Evolutionary conservation across 2,797 vertebrate genomes (phyloP).

Genomic region (Harpagifer antarcticus): DNA sequence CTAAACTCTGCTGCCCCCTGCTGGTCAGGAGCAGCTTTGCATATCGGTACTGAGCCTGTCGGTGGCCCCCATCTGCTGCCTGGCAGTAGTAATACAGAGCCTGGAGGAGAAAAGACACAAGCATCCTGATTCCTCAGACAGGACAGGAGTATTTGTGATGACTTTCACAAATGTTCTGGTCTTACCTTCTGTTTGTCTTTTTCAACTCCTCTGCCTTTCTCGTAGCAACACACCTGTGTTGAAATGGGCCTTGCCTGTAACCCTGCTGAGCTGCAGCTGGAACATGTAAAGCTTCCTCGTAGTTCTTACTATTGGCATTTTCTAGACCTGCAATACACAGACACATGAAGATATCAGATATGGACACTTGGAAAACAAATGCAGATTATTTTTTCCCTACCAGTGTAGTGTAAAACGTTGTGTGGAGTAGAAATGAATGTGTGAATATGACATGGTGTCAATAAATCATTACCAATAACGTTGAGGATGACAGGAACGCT

Average conservation of each 20-base stretch:
- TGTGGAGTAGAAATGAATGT: background rate
- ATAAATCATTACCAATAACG: conserved; percentile 80
- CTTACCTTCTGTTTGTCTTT: conserved; percentile 87
- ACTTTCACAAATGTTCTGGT: background rate
- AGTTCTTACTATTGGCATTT: conserved; percentile 80
- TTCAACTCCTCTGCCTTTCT: conserved; percentile 89
- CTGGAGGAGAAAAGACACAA: conserved; percentile 71
- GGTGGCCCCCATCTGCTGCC: conserved; percentile 88
- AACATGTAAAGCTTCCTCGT: conserved; percentile 87
- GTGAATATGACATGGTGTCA: background rate
- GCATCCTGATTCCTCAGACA: background rate
- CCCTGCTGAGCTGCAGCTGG: conserved; percentile 89
- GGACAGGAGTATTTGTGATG: background rate
- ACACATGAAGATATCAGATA: background rate
- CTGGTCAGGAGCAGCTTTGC: conserved; percentile 87
- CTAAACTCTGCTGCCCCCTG: conserved; percentile 66
- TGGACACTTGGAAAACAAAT: background rate
- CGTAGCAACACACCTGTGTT: conserved; percentile 94
- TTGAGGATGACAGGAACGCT: conserved; percentile 89
- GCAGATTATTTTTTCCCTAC: background rate
- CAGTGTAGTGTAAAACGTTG: background rate
- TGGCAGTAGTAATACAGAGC: conserved; percentile 88
- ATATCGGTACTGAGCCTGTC: conserved; percentile 91
- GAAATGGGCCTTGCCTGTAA: conserved; percentile 94
- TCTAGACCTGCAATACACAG: conserved; percentile 85